Evolutionary conservation across 2,888 invertebrate genomes (phyloP), one percentile per base, ranked within the genome.

Genomic region (Cantharis rufa): DNA sequence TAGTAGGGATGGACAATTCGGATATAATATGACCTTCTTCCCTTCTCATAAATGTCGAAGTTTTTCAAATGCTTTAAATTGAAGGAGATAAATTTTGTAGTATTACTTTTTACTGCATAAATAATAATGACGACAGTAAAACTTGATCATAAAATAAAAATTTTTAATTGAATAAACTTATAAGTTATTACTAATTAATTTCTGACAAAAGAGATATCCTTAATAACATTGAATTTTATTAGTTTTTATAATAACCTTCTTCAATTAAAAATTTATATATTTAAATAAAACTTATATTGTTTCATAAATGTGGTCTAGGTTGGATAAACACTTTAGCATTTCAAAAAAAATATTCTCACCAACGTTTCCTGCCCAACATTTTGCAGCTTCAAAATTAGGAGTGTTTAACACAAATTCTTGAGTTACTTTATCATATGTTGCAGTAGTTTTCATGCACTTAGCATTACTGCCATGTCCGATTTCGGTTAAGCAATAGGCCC

Each of bases 401-500:
- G 94, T 90, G 86, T 94, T 90, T 83, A 95, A 90, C 84, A 96
- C 87, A 89, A 96, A 91, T 85, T 92, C 92, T 86, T 92, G 90
- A 10, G 91, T 93, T 75, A 90, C 90, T 0, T 93, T 91, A 84
- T 95, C 92, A 87, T 94, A 98, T 0, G 93, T 95, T 0, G 97
- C 97, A 0, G 92, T 93, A 0, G 97, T 97, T 82, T 94, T 90
- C 94, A 98, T 95, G 3, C 93, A 94, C 84, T 94, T 94, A 0
- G 96, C 95, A 86, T 98, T 98, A 24, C 96, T 96, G 0, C 98
- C 98, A 86, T 98, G 98, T 0, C 94, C 92, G 10, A 98, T 92
- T 88, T 98, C 98, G 0, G 98, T 98, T 66, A 98, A 87, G 0
- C 95, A 95, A 87, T 96, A 97, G 83, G 96, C 93, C 3, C 94